These are phyloP conservation scores for Rhipidura dahli DNA, from an alignment of 2,113 vertebrate species.

Conservation along the genomic window DNA sequence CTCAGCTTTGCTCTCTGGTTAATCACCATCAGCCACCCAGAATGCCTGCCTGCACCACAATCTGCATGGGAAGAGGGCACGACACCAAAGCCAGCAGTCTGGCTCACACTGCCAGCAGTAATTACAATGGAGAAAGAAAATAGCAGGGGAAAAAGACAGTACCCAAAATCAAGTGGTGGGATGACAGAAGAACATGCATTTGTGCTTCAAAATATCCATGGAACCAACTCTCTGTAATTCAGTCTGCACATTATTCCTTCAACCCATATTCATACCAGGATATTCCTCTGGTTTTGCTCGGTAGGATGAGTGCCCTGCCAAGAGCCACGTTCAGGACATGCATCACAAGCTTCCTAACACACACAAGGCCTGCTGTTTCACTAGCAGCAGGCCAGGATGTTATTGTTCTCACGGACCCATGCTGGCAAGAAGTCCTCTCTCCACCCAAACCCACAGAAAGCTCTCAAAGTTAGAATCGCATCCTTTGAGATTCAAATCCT, in stretches of 20 bases:
- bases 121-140: background rate
- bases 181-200: background rate
- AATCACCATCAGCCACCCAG: background rate
- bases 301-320: background rate
- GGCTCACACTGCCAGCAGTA: background rate
- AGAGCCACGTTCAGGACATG: background rate
- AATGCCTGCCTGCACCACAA: background rate
- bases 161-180: background rate
- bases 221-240: background rate
- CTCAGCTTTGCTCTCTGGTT: background rate
- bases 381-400: conserved; percentile 32
- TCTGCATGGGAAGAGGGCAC: background rate
- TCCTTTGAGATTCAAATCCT: background rate
- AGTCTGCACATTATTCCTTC: background rate
- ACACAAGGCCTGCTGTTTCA: background rate
- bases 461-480: background rate
- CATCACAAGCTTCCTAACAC: background rate
- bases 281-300: background rate
- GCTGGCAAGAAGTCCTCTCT: conserved; percentile 8
- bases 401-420: conserved; percentile 3
- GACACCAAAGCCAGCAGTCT: background rate
- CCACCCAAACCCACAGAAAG: background rate
- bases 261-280: background rate
- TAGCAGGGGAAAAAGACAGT: background rate
- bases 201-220: background rate